phyloP scores from a whole-genome alignment of 2,113 vertebrate species.

The Cyanoramphus novaezelandiae region DNA sequence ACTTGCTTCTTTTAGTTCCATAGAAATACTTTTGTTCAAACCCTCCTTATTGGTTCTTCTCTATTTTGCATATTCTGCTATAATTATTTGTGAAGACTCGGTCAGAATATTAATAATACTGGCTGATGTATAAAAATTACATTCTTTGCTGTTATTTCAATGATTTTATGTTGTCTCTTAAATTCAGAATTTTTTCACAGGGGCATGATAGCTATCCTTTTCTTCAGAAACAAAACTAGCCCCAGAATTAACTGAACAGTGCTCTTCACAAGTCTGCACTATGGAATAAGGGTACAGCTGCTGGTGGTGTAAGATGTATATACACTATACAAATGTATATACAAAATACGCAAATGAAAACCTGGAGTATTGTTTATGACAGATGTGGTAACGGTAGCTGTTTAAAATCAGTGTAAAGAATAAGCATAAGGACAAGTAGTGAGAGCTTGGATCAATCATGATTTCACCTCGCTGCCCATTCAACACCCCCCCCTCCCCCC shows the following conservation, averaged over 20 bases:
- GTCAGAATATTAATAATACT: neutral
- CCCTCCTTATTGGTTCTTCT: neutral
- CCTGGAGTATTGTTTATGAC: neutral
- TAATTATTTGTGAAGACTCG: neutral
- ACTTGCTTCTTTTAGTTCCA: neutral
- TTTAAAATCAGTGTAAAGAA: constrained; percentile 9
- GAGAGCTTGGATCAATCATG: neutral
- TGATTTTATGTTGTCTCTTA: neutral
- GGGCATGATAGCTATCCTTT: neutral
- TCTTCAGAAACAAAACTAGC: neutral
- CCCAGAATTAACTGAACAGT: neutral
- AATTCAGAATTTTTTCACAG: neutral
- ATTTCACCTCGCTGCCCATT: fast-evolving
- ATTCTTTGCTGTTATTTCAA: neutral
- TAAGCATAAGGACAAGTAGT: neutral
- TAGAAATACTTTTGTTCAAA: neutral
- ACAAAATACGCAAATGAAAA: neutral
- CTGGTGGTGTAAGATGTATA: neutral
- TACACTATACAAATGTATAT: neutral
- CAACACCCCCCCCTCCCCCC: fast-evolving
- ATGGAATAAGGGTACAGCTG: neutral
- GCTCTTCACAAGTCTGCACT: neutral
- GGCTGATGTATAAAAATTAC: neutral
- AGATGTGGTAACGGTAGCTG: neutral
- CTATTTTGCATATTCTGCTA: neutral